A percentile compares a stretch with the other conserved stretches of the same genome.
These are phyloP conservation scores for Cryptocephalus moraei DNA, from an alignment of 2,888 invertebrate species.

Conservation along the genomic window DNA sequence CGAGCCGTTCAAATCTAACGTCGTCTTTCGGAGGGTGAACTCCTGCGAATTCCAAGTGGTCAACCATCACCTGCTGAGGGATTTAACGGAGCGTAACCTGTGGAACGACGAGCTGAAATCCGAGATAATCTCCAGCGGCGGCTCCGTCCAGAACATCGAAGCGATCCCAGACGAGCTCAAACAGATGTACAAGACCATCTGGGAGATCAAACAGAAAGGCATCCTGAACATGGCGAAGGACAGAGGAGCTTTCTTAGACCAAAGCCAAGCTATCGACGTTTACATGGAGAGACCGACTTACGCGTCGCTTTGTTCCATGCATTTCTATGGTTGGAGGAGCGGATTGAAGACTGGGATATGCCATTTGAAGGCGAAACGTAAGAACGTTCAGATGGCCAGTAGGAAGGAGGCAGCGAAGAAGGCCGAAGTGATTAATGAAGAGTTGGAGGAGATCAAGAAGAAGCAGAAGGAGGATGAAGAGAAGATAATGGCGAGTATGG, in stretches of 20 bases:
- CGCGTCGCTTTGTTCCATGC: slow-evolving; percentile 92
- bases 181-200: slow-evolving; percentile 88
- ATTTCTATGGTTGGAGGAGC: slow-evolving; percentile 94
- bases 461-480: slow-evolving; percentile 30
- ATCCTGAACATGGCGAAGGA: slow-evolving; percentile 96
- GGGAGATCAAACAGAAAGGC: slow-evolving; percentile 91
- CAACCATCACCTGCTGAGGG: slow-evolving; percentile 88
- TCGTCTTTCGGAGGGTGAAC: slow-evolving; percentile 85
- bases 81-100: slow-evolving; percentile 79
- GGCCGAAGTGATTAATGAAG: neutral
- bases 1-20: slow-evolving; percentile 96
- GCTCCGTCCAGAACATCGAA: slow-evolving; percentile 85
- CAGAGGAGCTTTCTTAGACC: slow-evolving; percentile 96
- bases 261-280: slow-evolving; percentile 95
- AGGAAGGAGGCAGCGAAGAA: slow-evolving; percentile 41
- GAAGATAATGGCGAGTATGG: slow-evolving; percentile 62
- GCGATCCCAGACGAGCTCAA: slow-evolving; percentile 77
- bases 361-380: slow-evolving; percentile 76
- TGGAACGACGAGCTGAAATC: slow-evolving; percentile 97
- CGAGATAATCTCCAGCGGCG: slow-evolving; percentile 78
- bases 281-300: slow-evolving; percentile 93
- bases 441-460: slow-evolving; percentile 8
- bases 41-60: slow-evolving; percentile 91
- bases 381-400: slow-evolving; percentile 45
- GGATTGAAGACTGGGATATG: slow-evolving; percentile 99